Base-by-base conservation (phyloP, 2,888 invertebrate genomes). In the Stictocephala bisonia region DNA sequence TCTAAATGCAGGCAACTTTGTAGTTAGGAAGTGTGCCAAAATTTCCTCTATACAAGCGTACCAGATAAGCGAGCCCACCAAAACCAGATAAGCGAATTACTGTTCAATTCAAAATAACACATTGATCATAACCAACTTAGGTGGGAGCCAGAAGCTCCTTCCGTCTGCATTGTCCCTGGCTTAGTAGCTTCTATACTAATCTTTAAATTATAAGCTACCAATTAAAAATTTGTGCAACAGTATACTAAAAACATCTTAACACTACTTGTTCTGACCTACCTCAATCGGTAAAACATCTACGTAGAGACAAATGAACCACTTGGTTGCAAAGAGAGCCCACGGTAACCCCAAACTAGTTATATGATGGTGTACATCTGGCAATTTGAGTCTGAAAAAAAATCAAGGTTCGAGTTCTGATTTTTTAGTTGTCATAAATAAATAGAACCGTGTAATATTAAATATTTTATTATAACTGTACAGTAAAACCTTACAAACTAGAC, bases 261-360 rank as follows among this genome's bases (percentile, higher is more conserved):
- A 24, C 3, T 24, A 53, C 26, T 18, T 11, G 7, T 53, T 56
- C 20, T 9, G 20, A 75, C 75, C 81, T 83, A 90, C 90, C 85
- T 97, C 97, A 73, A 94, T 91, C 0, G 97, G 97, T 74, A 97
- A 87, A 70, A 96, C 96, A 86, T 97, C 97, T 67, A 95, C 94
- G 85, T 93, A 97, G 66, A 97, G 86, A 82, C 97, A 97, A 80
- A 97, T 93, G 83, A 97, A 96, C 97, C 97, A 97, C 85, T 97
- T 97, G 73, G 96, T 96, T 27, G 93, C 92, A 80, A 96, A 91
- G 73, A 97, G 92, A 69, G 95, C 92, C 93, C 96, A 96, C 13
- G 95, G 93, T 79, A 96, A 88, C 73, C 93, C 95, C 80, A 94
- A 85, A 80, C 89, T 88, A 79, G 91, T 90, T 77, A 97, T 90